phyloP scores from a whole-genome alignment of 2,888 invertebrate genomes.

The Lochmaea crataegi region DNA sequence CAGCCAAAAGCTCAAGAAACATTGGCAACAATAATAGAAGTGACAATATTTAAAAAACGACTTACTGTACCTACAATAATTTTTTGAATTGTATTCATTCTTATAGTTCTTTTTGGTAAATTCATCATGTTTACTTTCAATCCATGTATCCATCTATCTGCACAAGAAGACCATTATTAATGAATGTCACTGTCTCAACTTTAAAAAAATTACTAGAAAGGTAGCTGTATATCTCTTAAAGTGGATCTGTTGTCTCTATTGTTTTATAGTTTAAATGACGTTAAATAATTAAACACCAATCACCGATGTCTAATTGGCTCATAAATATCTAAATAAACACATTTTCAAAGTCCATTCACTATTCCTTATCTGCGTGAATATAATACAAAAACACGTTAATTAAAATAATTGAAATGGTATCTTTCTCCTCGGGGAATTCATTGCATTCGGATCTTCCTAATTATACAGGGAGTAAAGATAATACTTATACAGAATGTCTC shows the following conservation, averaged over 20 bases:
- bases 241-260: slow-evolving; percentile 16
- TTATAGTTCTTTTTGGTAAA: no score
- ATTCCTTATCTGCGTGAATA: slow-evolving; percentile 36
- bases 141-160: neutral
- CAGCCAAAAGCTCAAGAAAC: no score
- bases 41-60: no score
- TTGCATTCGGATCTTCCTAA: slow-evolving; percentile 12
- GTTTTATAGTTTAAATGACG: slow-evolving; percentile 23
- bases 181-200: slow-evolving; percentile 46
- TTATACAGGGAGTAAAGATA: slow-evolving; percentile 8
- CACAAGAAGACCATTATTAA: neutral
- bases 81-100: no score
- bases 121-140: no score
- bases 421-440: slow-evolving; percentile 28
- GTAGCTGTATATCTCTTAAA: neutral
- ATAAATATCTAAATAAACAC: slow-evolving; percentile 51
- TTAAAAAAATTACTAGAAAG: slow-evolving; percentile 43
- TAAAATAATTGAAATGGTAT: slow-evolving; percentile 39
- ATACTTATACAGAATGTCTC: neutral
- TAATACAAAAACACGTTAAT: slow-evolving; percentile 38
- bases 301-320: slow-evolving; percentile 45
- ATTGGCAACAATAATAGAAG: no score
- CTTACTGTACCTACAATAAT: no score
- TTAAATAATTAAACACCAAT: slow-evolving; percentile 27
- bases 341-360: slow-evolving; percentile 47